phyloP scores from a whole-genome alignment of 2,888 invertebrate genomes.

The Parnassius smintheus region DNA sequence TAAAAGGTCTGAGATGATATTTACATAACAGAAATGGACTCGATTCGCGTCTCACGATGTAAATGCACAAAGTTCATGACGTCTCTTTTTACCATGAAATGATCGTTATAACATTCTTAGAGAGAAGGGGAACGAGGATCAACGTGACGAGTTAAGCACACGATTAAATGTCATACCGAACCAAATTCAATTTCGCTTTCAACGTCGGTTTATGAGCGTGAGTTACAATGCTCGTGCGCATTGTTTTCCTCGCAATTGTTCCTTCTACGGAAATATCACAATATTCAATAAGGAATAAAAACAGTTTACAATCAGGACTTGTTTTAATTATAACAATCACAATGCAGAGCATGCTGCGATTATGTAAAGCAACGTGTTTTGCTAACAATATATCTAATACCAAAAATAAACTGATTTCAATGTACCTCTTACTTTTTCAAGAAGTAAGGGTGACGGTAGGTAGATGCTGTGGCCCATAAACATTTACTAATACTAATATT shows the following conservation, averaged over 20 bases:
- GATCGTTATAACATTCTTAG: constrained; percentile 35
- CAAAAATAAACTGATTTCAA: background rate
- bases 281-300: constrained; percentile 26
- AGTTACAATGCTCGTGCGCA: constrained; percentile 60
- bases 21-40: constrained; percentile 64
- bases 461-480: too few species aligned
- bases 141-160: constrained; percentile 52
- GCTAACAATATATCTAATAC: too few species aligned
- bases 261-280: constrained; percentile 29
- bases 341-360: background rate
- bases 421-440: too few species aligned
- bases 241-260: constrained; percentile 34
- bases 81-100: constrained; percentile 52
- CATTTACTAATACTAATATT: too few species aligned
- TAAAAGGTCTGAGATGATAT: constrained; percentile 63
- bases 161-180: constrained; percentile 65
- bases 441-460: too few species aligned
- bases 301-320: constrained; percentile 27
- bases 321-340: constrained; percentile 25
- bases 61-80: constrained; percentile 47
- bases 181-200: constrained; percentile 66
- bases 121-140: constrained; percentile 48
- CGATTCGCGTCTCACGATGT: constrained; percentile 43
- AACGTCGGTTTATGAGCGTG: constrained; percentile 62
- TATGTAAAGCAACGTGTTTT: background rate